Conservation (phyloP, 2,888 invertebrate genomes). For the Amphipoea lucens region DNA sequence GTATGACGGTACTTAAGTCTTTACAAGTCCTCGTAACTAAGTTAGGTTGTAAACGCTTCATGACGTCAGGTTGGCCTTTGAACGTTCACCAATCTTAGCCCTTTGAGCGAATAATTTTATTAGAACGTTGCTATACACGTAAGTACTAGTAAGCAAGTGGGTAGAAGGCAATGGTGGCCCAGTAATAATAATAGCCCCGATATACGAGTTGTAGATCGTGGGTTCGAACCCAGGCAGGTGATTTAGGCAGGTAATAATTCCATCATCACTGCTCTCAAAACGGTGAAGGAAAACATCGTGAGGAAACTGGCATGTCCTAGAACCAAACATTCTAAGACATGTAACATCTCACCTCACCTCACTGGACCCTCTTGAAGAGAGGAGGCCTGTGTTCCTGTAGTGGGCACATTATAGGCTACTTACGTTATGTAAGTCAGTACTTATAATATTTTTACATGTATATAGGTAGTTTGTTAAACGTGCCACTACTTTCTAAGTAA, state of each 20-base stretch:
- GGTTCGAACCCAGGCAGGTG: no score
- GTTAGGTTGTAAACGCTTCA: constrained; percentile 16
- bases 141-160: background rate
- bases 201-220: background rate
- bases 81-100: background rate
- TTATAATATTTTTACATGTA: no score
- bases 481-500: background rate
- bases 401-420: background rate
- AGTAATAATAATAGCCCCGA: background rate
- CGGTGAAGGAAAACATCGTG: background rate
- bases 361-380: background rate
- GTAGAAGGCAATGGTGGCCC: background rate
- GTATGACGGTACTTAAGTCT: background rate
- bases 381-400: background rate
- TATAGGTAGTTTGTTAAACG: background rate
- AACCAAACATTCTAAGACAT: background rate
- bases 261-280: no score
- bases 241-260: no score
- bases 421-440: background rate
- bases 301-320: background rate
- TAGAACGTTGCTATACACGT: constrained; percentile 1
- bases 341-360: background rate
- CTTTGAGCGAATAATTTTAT: constrained; percentile 36
- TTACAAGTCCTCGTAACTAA: constrained; percentile 6
- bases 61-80: constrained; percentile 18